Evolutionary conservation across 1,140 invertebrate species (phyloP).

Genomic region (Dreissena rostriformis): DNA sequence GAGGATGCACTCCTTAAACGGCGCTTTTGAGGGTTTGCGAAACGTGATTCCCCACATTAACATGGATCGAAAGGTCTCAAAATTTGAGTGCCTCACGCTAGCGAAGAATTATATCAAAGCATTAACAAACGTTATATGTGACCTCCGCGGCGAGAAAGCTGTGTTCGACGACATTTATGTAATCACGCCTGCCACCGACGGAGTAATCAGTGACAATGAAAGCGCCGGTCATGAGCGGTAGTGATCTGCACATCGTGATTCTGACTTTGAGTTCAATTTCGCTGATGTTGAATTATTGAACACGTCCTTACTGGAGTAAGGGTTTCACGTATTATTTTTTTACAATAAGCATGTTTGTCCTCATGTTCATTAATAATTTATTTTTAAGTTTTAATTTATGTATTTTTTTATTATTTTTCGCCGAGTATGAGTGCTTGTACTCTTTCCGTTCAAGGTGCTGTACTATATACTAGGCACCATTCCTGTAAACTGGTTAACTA

Average conservation of each 20-base stretch:
- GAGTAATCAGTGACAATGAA: conserved; percentile 26
- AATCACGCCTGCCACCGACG: conserved; percentile 19
- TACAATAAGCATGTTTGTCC: no score
- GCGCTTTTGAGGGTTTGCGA: conserved; percentile 92
- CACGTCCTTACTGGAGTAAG: conserved; percentile 20
- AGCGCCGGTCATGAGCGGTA: conserved; percentile 33
- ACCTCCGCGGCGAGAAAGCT: conserved; percentile 86
- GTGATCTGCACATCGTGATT: conserved; percentile 43
- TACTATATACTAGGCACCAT: no score
- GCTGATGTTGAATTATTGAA: conserved; percentile 47
- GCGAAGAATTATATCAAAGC: conserved; percentile 96
- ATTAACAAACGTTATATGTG: conserved; percentile 92
- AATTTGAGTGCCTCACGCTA: conserved; percentile 93
- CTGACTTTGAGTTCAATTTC: conserved; percentile 49
- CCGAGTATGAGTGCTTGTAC: no score
- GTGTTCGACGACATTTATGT: conserved; percentile 49
- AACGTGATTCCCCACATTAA: conserved; percentile 94
- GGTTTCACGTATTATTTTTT: no score
- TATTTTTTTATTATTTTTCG: no score
- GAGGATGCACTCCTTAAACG: conserved; percentile 94
- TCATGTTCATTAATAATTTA: no score
- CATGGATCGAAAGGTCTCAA: conserved; percentile 91
- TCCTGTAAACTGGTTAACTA: no score
- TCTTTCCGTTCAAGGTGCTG: no score
- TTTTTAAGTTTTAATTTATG: no score